A percentile compares a stretch with the other conserved stretches of the same genome.
phyloP scores from a whole-genome alignment of 2,888 invertebrate species.

The Galeopsomyia nigrocyanea region DNA sequence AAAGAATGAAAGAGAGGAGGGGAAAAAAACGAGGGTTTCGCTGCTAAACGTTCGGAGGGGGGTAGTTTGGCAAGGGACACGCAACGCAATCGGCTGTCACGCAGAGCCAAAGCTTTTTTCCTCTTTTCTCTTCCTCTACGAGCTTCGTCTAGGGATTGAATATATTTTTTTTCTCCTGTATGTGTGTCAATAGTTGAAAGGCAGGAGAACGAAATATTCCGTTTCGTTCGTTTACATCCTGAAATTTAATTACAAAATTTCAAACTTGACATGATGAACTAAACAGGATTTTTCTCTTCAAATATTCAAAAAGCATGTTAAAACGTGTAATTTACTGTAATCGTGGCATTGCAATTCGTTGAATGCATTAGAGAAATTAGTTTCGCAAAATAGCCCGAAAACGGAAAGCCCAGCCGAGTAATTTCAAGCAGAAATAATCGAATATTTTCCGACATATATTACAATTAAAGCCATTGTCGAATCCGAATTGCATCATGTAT shows the following conservation, averaged over 20 bases:
- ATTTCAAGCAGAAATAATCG: too few species aligned
- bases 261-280: neutral
- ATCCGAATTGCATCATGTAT: too few species aligned
- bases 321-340: too few species aligned
- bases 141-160: neutral
- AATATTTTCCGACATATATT: too few species aligned
- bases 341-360: too few species aligned
- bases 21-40: neutral
- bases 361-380: too few species aligned
- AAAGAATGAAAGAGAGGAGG: neutral
- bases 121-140: neutral
- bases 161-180: neutral
- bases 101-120: constrained; percentile 38
- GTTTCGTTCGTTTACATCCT: neutral
- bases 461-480: too few species aligned
- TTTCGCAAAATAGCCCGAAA: too few species aligned
- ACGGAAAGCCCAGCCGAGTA: too few species aligned
- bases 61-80: constrained; percentile 47
- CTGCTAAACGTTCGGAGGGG: constrained; percentile 10
- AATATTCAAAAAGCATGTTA: too few species aligned
- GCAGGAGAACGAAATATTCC: neutral
- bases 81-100: constrained; percentile 52
- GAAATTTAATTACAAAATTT: neutral
- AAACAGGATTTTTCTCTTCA: too few species aligned
- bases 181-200: neutral